These are phyloP conservation scores for Drosophila diplacantha DNA, from an alignment of 2,888 invertebrate species.

Conservation along the genomic window DNA sequence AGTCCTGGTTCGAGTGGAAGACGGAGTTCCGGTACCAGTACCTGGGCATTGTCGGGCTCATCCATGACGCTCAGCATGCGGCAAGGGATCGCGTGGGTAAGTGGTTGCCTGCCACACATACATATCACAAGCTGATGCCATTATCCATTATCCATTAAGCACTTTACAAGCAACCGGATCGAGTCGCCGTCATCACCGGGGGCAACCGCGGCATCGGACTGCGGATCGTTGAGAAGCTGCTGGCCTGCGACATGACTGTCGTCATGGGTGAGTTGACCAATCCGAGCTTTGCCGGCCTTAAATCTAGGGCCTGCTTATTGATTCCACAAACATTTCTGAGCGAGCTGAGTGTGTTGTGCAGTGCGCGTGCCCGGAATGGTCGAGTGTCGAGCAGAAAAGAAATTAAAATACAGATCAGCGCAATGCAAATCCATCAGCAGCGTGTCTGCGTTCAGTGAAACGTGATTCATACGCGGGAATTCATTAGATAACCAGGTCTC, in stretches of 20 bases:
- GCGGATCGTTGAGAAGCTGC: conserved; percentile 85
- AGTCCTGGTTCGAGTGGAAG: conserved; percentile 76
- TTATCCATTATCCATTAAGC: conserved; percentile 75
- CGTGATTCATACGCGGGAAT: conserved; percentile 10
- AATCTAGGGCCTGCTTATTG: conserved; percentile 24
- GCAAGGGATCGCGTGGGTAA: conserved; percentile 75
- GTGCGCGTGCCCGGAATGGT: conserved; percentile 17
- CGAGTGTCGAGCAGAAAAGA: conserved; percentile 2
- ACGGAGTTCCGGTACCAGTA: conserved; percentile 76
- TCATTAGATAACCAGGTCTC: conserved; percentile 23
- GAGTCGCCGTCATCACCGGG: conserved; percentile 90
- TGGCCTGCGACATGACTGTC: conserved; percentile 87
- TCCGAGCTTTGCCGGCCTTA: conserved; percentile 14
- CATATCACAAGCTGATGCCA: conserved; percentile 2
- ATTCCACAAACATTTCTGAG: conserved; percentile 44
- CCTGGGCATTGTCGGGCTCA: conserved; percentile 71
- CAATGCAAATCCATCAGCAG: conserved; percentile 25
- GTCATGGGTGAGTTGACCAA: conserved; percentile 81
- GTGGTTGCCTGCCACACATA: conserved; percentile 33
- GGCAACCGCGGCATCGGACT: conserved; percentile 91
- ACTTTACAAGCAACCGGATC: conserved; percentile 82
- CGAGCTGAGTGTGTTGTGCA: conserved; percentile 1
- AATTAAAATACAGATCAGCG: conserved; percentile 3
- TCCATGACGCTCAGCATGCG: conserved; percentile 72
- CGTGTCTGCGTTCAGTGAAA: conserved; percentile 13